A percentile compares a stretch with the other conserved stretches of the same genome.
Evolutionary conservation across 2,888 invertebrate genomes (phyloP).

Genomic region (Drosophila birchii): DNA sequence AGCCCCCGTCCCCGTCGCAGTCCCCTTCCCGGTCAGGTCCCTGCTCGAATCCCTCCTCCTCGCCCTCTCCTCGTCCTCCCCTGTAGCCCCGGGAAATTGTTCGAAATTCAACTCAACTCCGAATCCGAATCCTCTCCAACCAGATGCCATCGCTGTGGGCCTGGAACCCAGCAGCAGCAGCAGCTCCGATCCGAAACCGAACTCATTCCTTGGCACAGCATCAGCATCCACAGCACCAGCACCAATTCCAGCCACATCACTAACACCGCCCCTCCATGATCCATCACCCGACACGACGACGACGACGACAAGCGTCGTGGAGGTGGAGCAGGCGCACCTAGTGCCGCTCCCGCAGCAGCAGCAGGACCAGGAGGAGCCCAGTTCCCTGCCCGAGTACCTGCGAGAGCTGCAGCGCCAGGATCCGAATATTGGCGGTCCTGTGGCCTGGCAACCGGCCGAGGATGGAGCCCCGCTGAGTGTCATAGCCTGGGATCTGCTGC

Average conservation of each 20-base stretch:
- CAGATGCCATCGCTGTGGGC: constrained; percentile 84
- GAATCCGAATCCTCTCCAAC: constrained; percentile 77
- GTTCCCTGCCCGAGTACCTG: constrained; percentile 72
- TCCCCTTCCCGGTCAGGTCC: constrained; percentile 5
- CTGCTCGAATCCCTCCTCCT: constrained; percentile 5
- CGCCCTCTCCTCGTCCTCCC: background rate
- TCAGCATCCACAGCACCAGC: constrained; percentile 52
- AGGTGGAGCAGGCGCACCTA: constrained; percentile 79
- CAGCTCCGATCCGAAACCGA: constrained; percentile 25
- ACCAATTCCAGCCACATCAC: constrained; percentile 65
- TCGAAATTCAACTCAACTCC: constrained; percentile 77
- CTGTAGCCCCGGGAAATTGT: constrained; percentile 62
- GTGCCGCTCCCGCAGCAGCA: constrained; percentile 52
- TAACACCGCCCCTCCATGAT: constrained; percentile 71
- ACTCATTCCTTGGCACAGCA: constrained; percentile 54
- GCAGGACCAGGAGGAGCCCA: constrained; percentile 8
- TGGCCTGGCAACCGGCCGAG: constrained; percentile 71
- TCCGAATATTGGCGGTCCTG: constrained; percentile 76
- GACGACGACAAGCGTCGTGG: constrained; percentile 58
- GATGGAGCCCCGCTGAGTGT: constrained; percentile 68
- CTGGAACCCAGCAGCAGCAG: constrained; percentile 54
- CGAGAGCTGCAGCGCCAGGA: constrained; percentile 77
- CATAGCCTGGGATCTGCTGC: constrained; percentile 83
- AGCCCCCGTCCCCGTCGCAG: background rate
- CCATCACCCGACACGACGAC: constrained; percentile 50